Conservation (phyloP, 2,888 invertebrate species). For the Myopa testacea region DNA sequence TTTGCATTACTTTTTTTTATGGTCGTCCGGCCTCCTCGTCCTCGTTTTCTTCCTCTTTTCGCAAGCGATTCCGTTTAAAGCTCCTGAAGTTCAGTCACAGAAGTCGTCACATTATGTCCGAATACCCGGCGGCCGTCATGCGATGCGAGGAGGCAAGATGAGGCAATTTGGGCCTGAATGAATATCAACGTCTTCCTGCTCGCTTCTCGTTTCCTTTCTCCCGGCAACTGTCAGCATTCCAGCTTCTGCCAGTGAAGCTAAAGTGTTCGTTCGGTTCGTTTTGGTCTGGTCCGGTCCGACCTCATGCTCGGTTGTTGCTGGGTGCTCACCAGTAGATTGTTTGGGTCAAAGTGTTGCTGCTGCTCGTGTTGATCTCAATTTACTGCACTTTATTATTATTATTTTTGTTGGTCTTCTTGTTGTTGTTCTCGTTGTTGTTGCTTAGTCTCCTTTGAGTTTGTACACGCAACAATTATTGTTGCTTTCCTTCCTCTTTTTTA, state of each 20-base stretch:
- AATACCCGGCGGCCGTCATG: conserved; percentile 51
- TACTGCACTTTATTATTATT: background rate
- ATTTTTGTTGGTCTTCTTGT: background rate
- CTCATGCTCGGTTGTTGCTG: conserved; percentile 1
- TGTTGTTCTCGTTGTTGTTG: background rate
- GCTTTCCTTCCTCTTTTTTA: background rate
- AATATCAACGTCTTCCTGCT: conserved; percentile 30
- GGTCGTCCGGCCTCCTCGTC: background rate
- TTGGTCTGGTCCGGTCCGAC: no score
- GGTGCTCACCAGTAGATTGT: background rate
- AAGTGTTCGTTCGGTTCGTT: no score
- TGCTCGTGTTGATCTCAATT: conserved; percentile 15
- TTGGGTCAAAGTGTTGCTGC: conserved; percentile 8
- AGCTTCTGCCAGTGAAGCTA: background rate
- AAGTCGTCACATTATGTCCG: conserved; percentile 61
- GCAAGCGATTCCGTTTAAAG: conserved; percentile 9
- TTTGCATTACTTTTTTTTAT: background rate
- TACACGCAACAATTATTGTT: conserved; percentile 49
- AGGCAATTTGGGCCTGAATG: background rate
- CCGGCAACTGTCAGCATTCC: background rate
- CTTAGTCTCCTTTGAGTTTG: conserved; percentile 4
- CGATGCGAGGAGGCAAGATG: conserved; percentile 41
- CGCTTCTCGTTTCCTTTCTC: conserved; percentile 7
- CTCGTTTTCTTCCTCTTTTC: background rate
- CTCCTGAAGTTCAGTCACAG: conserved; percentile 54